Base-by-base conservation (phyloP, 2,888 invertebrate genomes). In the Dioctria rufipes region DNA sequence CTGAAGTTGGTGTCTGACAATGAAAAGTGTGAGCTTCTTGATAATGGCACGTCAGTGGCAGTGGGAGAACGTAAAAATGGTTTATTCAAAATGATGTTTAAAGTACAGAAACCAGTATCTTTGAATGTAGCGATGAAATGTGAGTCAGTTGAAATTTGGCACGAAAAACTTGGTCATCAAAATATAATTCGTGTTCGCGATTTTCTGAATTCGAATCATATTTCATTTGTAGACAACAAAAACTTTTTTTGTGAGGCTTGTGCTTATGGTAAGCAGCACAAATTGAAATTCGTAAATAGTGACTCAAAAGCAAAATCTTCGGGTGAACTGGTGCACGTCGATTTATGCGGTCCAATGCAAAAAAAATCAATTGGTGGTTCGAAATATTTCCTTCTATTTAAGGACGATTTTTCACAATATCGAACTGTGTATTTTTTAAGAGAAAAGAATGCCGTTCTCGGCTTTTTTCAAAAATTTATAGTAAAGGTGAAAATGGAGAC, bases 81-180 rank as follows among this genome's bases (percentile, higher is more conserved):
- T 5, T 43, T 66, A 11, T 66, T 43, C 13, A 66, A 42, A 66
- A 66, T 66, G 66, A 66, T 43, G 43, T 43, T 66, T n/a, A 66
- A 42, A 66, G 42, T 40, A n/a, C 42, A n/a, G 11, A 40, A 66
- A 39, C n/a, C n/a, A 4, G 39, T 39, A 8, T 6, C 25, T 11
- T 3, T 11, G 13, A 66, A 66, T 66, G 43, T 66, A 9, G 11
- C 42, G 3, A 13, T 11, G 66, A 66, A 66, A 42, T n/a, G 40
- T 40, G 66, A 66, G 43, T 11, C 66, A n/a, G 5, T 66, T n/a
- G 4, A 37, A 42, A 6, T 83, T 3, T 86, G 85, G 85, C 85
- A 85, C 81, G 84, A 84, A 63, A 40, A 84, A 8, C 49, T 85
- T 25, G 82, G 81, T 5, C 85, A 84, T 51, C 85, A 85, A 80